Conservation (phyloP, 2,888 invertebrate genomes). For the Mesoligia furuncula region DNA sequence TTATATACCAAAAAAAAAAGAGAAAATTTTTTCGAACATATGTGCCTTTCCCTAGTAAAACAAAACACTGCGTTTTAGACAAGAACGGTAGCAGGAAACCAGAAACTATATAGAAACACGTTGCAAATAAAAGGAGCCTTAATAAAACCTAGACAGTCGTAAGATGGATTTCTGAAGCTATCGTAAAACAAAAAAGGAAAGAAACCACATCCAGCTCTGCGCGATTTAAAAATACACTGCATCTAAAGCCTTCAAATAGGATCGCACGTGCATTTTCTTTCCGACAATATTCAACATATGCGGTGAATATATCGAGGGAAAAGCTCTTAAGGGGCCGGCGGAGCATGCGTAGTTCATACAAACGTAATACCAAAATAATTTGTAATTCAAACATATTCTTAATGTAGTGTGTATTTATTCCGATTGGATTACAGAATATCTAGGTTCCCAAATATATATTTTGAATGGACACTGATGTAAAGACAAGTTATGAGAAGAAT, state of each 20-base stretch:
- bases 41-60: neutral
- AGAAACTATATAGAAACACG: neutral
- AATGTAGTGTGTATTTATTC: no score
- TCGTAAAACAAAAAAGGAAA: neutral
- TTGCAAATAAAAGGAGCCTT: neutral
- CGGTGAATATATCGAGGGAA: conserved; percentile 31
- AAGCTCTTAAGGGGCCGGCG: conserved; percentile 1
- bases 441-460: no score
- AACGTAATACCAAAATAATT: no score
- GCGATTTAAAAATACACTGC: conserved; percentile 21
- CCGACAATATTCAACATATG: conserved; percentile 37
- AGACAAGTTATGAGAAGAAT: no score
- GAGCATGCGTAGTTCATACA: no score
- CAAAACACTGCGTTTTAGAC: neutral
- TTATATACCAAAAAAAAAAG: no score
- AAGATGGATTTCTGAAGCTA: conserved; percentile 14
- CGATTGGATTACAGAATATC: no score
- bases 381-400: no score
- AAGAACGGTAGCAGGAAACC: neutral
- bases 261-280: conserved; percentile 12
- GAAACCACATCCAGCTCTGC: neutral
- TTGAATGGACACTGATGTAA: no score
- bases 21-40: neutral
- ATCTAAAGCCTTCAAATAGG: conserved; percentile 21
- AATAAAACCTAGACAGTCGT: conserved; percentile 2